Evolutionary conservation across 2,888 invertebrate genomes (phyloP), one percentile per base, ranked within the genome.

Genomic region (Anagyrus pseudococci): DNA sequence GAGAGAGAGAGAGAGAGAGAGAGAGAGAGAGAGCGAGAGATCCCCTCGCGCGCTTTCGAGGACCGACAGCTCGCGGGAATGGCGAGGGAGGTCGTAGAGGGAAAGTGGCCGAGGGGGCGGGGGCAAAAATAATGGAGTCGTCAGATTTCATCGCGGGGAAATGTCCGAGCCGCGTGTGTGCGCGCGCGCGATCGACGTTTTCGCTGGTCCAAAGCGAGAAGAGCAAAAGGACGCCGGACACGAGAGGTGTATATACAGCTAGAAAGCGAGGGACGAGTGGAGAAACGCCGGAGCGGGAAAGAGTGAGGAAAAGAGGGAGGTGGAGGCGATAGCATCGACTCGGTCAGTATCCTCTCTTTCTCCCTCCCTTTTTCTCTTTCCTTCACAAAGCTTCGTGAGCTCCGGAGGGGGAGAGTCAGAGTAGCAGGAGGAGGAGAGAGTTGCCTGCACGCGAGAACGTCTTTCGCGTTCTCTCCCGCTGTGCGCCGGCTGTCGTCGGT

Each of bases 41-140:
- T n/a, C n/a, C n/a, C n/a, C n/a, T n/a, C n/a, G n/a, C n/a, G n/a
- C n/a, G n/a, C n/a, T n/a, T n/a, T n/a, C n/a, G n/a, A n/a, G n/a
- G n/a, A n/a, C n/a, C n/a, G n/a, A n/a, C n/a, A n/a, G n/a, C n/a
- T n/a, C n/a, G n/a, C n/a, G n/a, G n/a, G n/a, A n/a, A n/a, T n/a
- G n/a, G n/a, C n/a, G n/a, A n/a, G n/a, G n/a, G n/a, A n/a, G n/a
- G n/a, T n/a, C n/a, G n/a, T n/a, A n/a, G n/a, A n/a, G n/a, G n/a
- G n/a, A n/a, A 23, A 49, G 41, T 40, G 22, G 6, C n/a, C 13
- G 29, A 37, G 23, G 8, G 20, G 15, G 40, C n/a, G n/a, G n/a
- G n/a, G n/a, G n/a, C n/a, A 50, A 46, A 49, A 57, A 57, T 57
- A 57, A 57, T 53, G 57, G 57, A 57, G 52, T 62, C 62, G 47